Base-by-base conservation (phyloP, 2,888 invertebrate species). In the Zaprionus obscuricornis region DNA sequence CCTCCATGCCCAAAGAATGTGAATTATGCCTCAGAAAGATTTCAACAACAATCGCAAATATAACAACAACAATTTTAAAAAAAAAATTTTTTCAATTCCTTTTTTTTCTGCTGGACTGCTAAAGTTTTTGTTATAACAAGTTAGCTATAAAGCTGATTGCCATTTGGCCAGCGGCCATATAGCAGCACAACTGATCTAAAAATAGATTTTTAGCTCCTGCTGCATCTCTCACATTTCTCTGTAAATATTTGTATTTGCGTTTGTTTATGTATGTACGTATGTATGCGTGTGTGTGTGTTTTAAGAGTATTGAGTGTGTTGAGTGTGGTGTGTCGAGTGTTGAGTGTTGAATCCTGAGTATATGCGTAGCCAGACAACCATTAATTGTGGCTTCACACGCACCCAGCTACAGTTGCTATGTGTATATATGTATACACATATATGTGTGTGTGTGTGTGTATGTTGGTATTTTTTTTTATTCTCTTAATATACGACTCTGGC, bases 101-200 rank as follows among this genome's bases (percentile, higher is more conserved):
- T 46, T 46, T n/a, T n/a, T n/a, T n/a, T n/a, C n/a, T n/a, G n/a
- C n/a, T n/a, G n/a, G 57, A 66, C 43, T 39, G 36, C 36, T 45
- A 68, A 58, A 27, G 40, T 45, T 39, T 57, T 45, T 55, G 40
- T 47, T 50, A 16, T 31, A 68, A 49, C 65, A 68, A 77, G 56
- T 68, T 50, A 55, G 63, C 51, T 66, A 79, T 54, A 78, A 79
- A 66, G 76, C 75, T 50, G 55, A 79, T 57, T 66, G 76, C 56
- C 46, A 50, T 42, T 49, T 49, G 27, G 49, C 47, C 78, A 45
- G 16, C 16, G 68, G 73, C 43, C 36, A 51, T 22, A 46, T 20
- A 26, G 43, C 5, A 26, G 5, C 10, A 7, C 0, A 6, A 13
- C 4, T 13, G 31, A 24, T 34, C 34, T 54, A 56, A 45, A 81